phyloP scores from a whole-genome alignment of 2,888 invertebrate genomes.

The Diaprepes abbreviatus region DNA sequence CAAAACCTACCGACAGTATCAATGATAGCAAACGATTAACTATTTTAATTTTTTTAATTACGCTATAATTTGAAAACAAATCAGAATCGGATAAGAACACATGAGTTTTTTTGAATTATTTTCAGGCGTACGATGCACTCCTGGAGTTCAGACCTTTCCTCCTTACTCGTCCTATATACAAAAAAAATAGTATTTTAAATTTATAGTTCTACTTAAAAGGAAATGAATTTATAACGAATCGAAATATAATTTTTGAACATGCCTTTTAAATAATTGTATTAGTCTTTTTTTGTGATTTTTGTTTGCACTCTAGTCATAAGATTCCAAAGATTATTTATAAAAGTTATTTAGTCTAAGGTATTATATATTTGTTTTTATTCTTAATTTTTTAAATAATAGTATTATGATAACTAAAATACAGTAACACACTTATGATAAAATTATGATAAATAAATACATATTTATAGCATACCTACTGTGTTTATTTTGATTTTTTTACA shows the following conservation, averaged over 20 bases:
- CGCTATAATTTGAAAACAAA: no score
- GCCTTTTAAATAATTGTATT: neutral
- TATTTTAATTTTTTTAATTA: no score
- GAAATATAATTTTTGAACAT: neutral
- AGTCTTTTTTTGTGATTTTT: constrained; percentile 24
- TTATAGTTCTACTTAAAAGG: no score
- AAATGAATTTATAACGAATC: neutral
- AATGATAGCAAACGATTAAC: no score
- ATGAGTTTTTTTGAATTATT: no score
- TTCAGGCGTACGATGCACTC: no score
- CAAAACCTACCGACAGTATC: no score
- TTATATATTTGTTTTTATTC: neutral
- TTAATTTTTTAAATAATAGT: constrained; percentile 5
- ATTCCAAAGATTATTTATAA: constrained; percentile 2
- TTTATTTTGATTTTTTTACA: neutral
- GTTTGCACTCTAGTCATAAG: constrained; percentile 32
- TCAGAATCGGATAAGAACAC: no score
- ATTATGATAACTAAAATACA: constrained; percentile 5
- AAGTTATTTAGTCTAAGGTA: neutral
- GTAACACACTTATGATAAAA: neutral
- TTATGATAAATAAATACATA: neutral
- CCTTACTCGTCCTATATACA: no score
- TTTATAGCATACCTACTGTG: constrained; percentile 1
- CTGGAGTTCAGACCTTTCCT: no score
- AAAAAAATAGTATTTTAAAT: no score